Percentiles rank a stretch among this genome's conserved stretches.
Conservation (phyloP, 2,888 invertebrate species). For the Eristalis tenax region DNA sequence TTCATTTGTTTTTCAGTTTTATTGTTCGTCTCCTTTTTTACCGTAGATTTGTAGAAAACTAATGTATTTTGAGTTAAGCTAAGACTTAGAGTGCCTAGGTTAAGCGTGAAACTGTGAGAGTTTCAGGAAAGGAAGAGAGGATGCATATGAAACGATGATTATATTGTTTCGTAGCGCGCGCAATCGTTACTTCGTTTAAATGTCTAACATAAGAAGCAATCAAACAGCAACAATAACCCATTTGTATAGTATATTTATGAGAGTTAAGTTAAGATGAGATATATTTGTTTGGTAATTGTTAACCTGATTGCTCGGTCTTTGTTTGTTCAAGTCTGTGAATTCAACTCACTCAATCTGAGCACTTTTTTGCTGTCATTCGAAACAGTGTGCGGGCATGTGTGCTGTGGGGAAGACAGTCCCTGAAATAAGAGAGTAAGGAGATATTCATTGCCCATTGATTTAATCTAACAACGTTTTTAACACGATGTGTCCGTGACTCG, state of each 20-base stretch:
- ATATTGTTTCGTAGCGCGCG: slow-evolving; percentile 59
- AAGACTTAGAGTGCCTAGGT: neutral
- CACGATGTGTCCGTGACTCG: too few relatives aligned
- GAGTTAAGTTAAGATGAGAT: neutral
- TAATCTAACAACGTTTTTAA: too few relatives aligned
- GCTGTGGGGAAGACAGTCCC: too few relatives aligned
- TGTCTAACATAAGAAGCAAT: slow-evolving; percentile 35
- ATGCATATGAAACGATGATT: slow-evolving; percentile 22
- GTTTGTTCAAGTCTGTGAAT: neutral
- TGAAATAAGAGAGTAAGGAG: too few relatives aligned
- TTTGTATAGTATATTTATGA: slow-evolving; percentile 37
- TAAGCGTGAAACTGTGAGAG: neutral
- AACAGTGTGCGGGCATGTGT: too few relatives aligned
- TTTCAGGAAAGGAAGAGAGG: neutral
- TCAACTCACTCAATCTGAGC: too few relatives aligned
- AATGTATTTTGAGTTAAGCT: neutral
- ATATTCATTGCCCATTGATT: too few relatives aligned
- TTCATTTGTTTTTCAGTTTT: slow-evolving; percentile 2
- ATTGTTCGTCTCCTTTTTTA: slow-evolving; percentile 26
- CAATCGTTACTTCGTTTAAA: slow-evolving; percentile 67
- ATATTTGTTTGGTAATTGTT: neutral
- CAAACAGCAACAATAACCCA: neutral
- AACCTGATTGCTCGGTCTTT: slow-evolving; percentile 5
- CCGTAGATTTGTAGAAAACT: slow-evolving; percentile 31
- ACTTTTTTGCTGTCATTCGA: too few relatives aligned